Evolutionary conservation across 1,140 invertebrate species (phyloP), one percentile per base, ranked within the genome.

Genomic region (Ruditapes philippinarum): DNA sequence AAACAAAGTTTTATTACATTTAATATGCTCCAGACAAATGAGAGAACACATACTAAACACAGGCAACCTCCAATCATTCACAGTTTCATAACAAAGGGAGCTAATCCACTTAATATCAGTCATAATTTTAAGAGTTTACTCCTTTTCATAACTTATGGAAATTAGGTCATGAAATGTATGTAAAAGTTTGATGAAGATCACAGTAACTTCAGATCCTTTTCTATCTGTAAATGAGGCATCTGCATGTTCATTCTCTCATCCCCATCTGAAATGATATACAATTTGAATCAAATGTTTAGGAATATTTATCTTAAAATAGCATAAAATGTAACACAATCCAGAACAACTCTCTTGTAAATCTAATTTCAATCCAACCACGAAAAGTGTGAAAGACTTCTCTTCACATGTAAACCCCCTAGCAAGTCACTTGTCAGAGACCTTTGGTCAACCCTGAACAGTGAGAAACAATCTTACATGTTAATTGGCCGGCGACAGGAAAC

Each of bases 201-300:
- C 60, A 84, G 68, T 54, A 84, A 31, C 22, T 73, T 49, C 0
- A 84, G 68, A 12, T 70, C 49, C 36, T 84, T 84, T 33, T 84
- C 82, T 28, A 84, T 84, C 82, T 84, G 82, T 84, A 84, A 33
- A 33, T 84, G 82, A n/a, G 82, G 60, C 60, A 70, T 65, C 49
- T 33, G 38, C 19, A 49, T 22, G 9, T 12, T 42, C 5, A 40
- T 36, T 22, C 62, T 73, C 17, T 84, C 82, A n/a, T 84, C 82
- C 25, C 62, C 40, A 70, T 49, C 82, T 84, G 82, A 84, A 84
- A 84, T 45, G 14, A n/a, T n/a, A n/a, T n/a, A n/a, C n/a, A n/a
- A n/a, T n/a, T n/a, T n/a, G n/a, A n/a, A n/a, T n/a, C n/a, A n/a
- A n/a, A n/a, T n/a, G n/a, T n/a, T n/a, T n/a, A n/a, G n/a, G n/a